A percentile compares a stretch with the other conserved stretches of the same genome.
Conservation (phyloP, 2,888 invertebrate genomes). For the Mimachlamys varia region DNA sequence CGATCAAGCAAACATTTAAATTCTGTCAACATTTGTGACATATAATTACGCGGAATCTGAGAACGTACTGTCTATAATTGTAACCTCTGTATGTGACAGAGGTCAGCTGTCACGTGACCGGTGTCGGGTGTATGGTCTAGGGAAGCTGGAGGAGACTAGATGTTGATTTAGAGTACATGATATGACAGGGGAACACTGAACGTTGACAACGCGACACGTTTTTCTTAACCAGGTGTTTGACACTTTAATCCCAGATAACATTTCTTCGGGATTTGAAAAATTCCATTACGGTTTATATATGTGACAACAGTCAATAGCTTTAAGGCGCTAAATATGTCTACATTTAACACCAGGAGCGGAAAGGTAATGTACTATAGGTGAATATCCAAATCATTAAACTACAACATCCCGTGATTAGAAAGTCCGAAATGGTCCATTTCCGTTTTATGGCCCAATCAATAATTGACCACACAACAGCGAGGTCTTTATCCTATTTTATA, state of each 20-base stretch:
- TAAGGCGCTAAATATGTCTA: neutral
- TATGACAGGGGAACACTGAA: neutral
- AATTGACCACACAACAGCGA: too few relatives aligned
- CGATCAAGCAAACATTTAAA: neutral
- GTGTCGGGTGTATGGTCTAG: neutral
- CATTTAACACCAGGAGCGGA: neutral
- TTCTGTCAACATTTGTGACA: slow-evolving; percentile 1
- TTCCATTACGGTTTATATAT: neutral
- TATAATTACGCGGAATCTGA: neutral
- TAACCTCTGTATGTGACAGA: neutral
- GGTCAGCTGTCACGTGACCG: neutral
- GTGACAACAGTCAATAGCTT: neutral
- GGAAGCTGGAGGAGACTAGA: neutral
- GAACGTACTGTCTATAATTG: neutral
- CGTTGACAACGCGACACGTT: neutral
- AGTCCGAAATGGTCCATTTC: neutral
- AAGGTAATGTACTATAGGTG: neutral
- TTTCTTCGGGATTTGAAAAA: neutral
- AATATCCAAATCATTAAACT: neutral
- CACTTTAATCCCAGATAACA: neutral
- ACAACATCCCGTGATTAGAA: too few relatives aligned
- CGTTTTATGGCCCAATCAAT: neutral
- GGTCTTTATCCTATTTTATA: too few relatives aligned
- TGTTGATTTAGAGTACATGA: neutral
- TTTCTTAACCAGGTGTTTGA: neutral